Conservation (phyloP, 2,888 invertebrate species). For the Thumatha senex region DNA sequence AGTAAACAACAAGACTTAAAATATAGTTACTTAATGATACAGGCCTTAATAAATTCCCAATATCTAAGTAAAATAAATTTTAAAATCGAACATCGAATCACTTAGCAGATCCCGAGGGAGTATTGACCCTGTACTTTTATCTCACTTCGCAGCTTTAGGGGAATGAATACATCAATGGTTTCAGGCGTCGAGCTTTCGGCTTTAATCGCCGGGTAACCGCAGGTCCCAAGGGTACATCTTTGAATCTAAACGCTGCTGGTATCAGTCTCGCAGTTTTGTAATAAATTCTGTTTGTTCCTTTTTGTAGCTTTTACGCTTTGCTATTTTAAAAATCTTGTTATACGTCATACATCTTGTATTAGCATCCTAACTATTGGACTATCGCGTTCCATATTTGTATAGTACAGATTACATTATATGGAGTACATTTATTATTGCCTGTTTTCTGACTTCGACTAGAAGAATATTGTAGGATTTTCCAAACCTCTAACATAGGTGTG, state of each 20-base stretch:
- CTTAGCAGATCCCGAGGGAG: constrained; percentile 48
- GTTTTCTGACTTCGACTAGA: no score
- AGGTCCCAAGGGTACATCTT: constrained; percentile 49
- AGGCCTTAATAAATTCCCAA: no score
- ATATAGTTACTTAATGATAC: no score
- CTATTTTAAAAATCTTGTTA: no score
- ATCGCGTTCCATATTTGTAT: no score
- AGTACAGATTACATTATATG: no score
- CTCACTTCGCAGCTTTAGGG: constrained; percentile 44
- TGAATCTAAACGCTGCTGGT: constrained; percentile 48
- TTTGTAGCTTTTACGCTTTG: neutral
- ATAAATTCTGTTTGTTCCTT: constrained; percentile 6
- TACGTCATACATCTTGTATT: no score
- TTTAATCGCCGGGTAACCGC: constrained; percentile 67
- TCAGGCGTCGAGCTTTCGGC: constrained; percentile 44
- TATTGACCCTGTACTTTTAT: constrained; percentile 55
- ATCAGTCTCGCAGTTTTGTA: constrained; percentile 30
- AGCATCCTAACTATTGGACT: no score
- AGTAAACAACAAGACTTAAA: no score
- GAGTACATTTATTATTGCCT: no score
- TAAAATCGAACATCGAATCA: constrained; percentile 49
- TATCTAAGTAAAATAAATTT: constrained; percentile 23
- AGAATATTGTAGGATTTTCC: no score
- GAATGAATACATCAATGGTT: constrained; percentile 71
- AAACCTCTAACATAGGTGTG: no score